A percentile compares a stretch with the other conserved stretches of the same genome.
Conservation (phyloP, 2,888 invertebrate species). For the Tupiocoris notatus region DNA sequence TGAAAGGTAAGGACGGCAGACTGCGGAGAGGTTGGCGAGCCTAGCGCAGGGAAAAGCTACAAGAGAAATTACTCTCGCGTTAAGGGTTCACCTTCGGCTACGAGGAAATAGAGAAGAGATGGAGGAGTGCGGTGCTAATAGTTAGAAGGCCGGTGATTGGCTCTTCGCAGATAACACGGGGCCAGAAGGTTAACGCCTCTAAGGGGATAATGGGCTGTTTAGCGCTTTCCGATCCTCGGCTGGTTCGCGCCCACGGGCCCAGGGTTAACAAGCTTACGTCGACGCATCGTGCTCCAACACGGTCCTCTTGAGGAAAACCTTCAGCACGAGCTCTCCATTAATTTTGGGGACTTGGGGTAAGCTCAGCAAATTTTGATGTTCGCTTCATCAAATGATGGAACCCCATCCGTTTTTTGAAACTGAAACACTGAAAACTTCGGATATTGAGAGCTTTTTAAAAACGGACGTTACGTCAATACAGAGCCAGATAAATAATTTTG, state of each 20-base stretch:
- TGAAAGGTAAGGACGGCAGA: neutral
- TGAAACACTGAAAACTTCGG: too few species aligned
- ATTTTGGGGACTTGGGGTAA: neutral
- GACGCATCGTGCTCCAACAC: neutral
- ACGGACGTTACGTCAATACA: too few species aligned
- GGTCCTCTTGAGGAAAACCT: neutral
- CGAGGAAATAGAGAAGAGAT: conserved; percentile 10
- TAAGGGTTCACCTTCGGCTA: conserved; percentile 27
- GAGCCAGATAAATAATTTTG: too few species aligned
- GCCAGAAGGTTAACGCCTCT: conserved; percentile 37
- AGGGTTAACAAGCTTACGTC: conserved; percentile 36
- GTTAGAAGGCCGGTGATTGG: conserved; percentile 33
- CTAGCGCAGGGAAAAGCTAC: conserved; percentile 1
- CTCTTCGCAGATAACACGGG: conserved; percentile 34
- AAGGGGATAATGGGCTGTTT: conserved; percentile 40
- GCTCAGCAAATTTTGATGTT: neutral
- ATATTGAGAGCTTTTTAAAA: too few species aligned
- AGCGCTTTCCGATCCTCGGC: conserved; percentile 32
- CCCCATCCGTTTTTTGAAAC: too few species aligned
- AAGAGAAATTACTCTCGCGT: conserved; percentile 37
- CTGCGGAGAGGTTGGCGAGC: neutral
- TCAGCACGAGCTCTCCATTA: neutral
- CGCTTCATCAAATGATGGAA: too few species aligned
- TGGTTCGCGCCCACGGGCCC: conserved; percentile 4
- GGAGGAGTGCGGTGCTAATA: conserved; percentile 20